Base-by-base conservation (phyloP, 2,113 vertebrate species). In the Dasyornis broadbenti region DNA sequence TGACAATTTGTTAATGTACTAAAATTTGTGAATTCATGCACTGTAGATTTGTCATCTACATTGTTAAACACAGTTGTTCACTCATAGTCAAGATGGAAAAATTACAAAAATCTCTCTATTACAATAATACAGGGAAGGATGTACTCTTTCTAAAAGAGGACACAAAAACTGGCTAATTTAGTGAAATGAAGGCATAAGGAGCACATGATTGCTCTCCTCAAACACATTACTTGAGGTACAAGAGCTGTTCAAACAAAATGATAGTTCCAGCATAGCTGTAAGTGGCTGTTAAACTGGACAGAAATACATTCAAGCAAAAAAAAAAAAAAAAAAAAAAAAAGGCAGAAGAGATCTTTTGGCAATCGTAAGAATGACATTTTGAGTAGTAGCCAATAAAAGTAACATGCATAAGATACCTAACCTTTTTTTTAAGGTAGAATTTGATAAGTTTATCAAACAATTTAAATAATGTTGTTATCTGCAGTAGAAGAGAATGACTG, bases 101-200 rank as follows among this genome's bases (percentile, higher is more conserved):
- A 54, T 15, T 27, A 13, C 2, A 47, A 57, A 70, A 37, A 2
- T 0, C 0, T 2, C 9, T 49, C 7, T 63, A 14, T 37, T 75
- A 30, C 47, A 64, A 76, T 30, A 39, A 71, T 47, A 35, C 6
- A 20, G 14, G 15, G 39, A 70, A 82, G 23, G 4, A 73, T n/a
- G 15, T 21, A 39, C 2, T 8, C 13, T 63, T 79, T 72, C 49
- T 68, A 45, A 53, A 66, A 71, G 12, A 59, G 12, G 16, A 63
- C 39, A 80, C 3, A 60, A 71, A 88, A 64, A 37, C 4, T 71
- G 26, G 15, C 9, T 89, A 54, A 39, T 66, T 80, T 86, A 52
- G 35, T 44, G 82, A 92, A 95, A 68, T 39, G 18, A 80, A 91
- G 17, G 20, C 10, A 27, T 37, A 79, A 89, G 26, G 16, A 30